A percentile compares a stretch with the other conserved stretches of the same genome.
These are phyloP conservation scores for Leucosticte australis DNA, from an alignment of 2,113 vertebrate species.

Conservation along the genomic window DNA sequence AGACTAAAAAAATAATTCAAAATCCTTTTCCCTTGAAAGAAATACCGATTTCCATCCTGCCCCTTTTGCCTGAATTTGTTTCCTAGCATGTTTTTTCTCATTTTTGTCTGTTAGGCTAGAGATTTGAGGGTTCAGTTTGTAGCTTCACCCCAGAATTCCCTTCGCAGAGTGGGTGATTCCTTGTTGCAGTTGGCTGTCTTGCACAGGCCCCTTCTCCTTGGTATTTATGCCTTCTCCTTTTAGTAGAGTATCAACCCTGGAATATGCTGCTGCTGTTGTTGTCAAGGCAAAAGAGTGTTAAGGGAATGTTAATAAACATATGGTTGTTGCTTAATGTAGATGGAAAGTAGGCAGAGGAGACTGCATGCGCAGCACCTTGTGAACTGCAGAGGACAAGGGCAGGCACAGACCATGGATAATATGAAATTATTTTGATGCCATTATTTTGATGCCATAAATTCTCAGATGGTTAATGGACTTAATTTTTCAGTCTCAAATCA, in stretches of 20 bases:
- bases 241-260: neutral
- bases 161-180: neutral
- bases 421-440: neutral
- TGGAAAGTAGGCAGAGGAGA: neutral
- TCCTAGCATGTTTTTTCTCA: neutral
- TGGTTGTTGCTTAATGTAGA: neutral
- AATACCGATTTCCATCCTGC: neutral
- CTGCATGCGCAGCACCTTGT: neutral
- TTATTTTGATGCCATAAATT: neutral
- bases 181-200: neutral
- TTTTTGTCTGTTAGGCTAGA: neutral
- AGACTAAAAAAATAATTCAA: neutral
- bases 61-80: neutral
- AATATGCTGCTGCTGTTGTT: neutral
- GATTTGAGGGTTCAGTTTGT: neutral
- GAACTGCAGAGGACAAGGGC: neutral
- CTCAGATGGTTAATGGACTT: neutral
- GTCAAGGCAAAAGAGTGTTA: neutral
- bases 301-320: neutral
- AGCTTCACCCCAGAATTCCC: neutral
- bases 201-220: neutral
- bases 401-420: neutral
- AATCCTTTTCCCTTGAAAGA: neutral
- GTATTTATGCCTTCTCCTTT: neutral
- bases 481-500: neutral